Percentiles rank a stretch among this genome's conserved stretches.
Evolutionary conservation across 2,797 vertebrate species (phyloP).

Genomic region (Sorex maritimensis): DNA sequence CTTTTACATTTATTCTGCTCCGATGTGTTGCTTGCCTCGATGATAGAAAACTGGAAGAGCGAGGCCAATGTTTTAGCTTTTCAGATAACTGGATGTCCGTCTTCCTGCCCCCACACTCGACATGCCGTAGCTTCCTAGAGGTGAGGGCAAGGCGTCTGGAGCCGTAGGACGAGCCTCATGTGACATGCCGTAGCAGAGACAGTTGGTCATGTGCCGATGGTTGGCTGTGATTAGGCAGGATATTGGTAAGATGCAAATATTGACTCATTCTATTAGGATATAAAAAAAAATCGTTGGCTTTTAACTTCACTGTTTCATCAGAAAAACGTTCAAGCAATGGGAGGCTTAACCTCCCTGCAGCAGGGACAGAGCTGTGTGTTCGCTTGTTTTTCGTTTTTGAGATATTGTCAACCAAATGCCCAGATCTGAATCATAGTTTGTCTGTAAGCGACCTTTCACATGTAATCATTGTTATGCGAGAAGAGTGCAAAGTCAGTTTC

Average conservation of each 20-base stretch:
- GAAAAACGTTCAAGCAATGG: neutral
- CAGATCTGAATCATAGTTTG: neutral
- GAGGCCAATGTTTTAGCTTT: conserved; percentile 8
- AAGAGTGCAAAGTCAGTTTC: neutral
- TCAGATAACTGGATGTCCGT: conserved; percentile 35
- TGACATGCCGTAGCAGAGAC: neutral
- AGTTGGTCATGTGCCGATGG: conserved; percentile 7
- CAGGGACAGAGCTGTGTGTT: neutral
- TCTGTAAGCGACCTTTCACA: neutral
- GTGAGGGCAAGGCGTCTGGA: neutral
- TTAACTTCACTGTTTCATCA: conserved; percentile 1
- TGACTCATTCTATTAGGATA: conserved; percentile 16
- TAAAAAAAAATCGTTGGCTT: conserved; percentile 26
- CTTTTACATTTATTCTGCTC: conserved; percentile 24
- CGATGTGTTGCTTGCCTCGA: conserved; percentile 5
- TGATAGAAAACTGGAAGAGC: conserved; percentile 30
- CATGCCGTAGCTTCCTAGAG: conserved; percentile 22
- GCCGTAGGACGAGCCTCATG: neutral
- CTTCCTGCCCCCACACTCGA: neutral
- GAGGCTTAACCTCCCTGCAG: neutral
- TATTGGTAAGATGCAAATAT: neutral
- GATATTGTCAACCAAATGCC: neutral
- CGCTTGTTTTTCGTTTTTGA: conserved; percentile 13
- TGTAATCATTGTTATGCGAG: neutral
- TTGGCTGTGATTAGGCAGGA: neutral